These are phyloP conservation scores for Mycetomoellerius zeteki DNA, from an alignment of 1,140 invertebrate genomes.

Conservation along the genomic window DNA sequence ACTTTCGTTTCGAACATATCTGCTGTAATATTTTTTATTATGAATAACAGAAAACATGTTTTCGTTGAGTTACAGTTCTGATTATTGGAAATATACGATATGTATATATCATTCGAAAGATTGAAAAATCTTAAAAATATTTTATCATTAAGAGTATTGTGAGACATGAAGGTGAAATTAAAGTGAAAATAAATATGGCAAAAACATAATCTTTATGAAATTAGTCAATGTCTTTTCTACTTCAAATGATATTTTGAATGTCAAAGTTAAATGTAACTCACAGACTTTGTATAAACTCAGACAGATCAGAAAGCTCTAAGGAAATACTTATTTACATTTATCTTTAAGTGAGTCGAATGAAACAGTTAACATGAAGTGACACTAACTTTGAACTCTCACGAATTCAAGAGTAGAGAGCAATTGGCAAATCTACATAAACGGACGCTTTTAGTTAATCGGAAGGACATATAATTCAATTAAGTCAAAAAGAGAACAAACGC, in stretches of 20 bases:
- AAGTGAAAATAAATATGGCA: not conserved
- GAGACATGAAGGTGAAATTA: not conserved
- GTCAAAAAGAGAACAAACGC: not conserved
- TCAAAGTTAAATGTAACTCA: constrained; percentile 16
- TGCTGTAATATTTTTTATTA: not conserved
- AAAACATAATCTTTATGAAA: not conserved
- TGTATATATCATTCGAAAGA: not conserved
- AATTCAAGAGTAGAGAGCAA: constrained; percentile 4
- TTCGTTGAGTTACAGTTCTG: not conserved
- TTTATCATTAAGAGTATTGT: not conserved
- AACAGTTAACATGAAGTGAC: constrained; percentile 57
- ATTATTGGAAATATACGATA: not conserved
- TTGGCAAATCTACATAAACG: constrained; percentile 7
- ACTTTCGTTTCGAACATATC: not conserved
- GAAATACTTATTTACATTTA: constrained; percentile 45
- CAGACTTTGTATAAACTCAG: constrained; percentile 40
- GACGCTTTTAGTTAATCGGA: not conserved
- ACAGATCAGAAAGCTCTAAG: not conserved
- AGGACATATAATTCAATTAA: not conserved
- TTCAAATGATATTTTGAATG: not conserved
- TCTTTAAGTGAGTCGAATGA: constrained; percentile 13
- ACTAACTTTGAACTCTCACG: constrained; percentile 60
- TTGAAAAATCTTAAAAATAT: not conserved
- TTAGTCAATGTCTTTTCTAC: not conserved
- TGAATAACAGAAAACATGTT: not conserved